Evolutionary conservation across 2,888 invertebrate genomes (phyloP), one percentile per base, ranked within the genome.

Genomic region (Noctuana brunneofusca): DNA sequence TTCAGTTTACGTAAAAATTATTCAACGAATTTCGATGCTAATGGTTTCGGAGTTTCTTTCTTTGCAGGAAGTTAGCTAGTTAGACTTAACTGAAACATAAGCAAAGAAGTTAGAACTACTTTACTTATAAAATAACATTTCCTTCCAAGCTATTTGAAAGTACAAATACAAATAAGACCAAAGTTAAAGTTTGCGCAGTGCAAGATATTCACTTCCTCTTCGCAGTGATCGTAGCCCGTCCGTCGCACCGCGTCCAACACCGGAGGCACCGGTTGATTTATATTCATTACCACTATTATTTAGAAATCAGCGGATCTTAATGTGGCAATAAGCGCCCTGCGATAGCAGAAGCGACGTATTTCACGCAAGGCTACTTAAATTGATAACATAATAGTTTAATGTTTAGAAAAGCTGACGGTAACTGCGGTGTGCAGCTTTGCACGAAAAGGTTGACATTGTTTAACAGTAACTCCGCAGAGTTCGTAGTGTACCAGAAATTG

Each of bases 261-360:
- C 81, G 77, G 79, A 79, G 81, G 80, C 80, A 71, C 63, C 65
- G 60, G 63, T 69, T 76, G 81, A 81, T 82, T 81, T 81, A 80
- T 80, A 71, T 73, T 66, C 69, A 69, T 71, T 72, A 68, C 72
- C 73, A 68, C 78, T 80, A 78, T 79, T 80, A 80, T 81, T 82
- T 78, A 75, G 76, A 81, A 80, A 81, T 81, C 80, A 74, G 73
- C 76, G 66, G 72, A 80, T 81, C 78, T 80, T 76, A 75, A 77
- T 77, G 76, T 70, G 71, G 69, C 73, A 72, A 71, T 75, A 77
- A 76, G 68, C 65, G 68, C 64, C 54, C 58, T 64, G 57, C 63
- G 69, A 74, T 75, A 72, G 71, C 66, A 66, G 63, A 50, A 35
- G 41, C 38, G 52, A 57, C 58, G 60, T 63, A 67, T 65, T 64